Evolutionary conservation across 2,797 vertebrate species (phyloP), one percentile per base, ranked within the genome.

Genomic region (Onychomys arenicola): DNA sequence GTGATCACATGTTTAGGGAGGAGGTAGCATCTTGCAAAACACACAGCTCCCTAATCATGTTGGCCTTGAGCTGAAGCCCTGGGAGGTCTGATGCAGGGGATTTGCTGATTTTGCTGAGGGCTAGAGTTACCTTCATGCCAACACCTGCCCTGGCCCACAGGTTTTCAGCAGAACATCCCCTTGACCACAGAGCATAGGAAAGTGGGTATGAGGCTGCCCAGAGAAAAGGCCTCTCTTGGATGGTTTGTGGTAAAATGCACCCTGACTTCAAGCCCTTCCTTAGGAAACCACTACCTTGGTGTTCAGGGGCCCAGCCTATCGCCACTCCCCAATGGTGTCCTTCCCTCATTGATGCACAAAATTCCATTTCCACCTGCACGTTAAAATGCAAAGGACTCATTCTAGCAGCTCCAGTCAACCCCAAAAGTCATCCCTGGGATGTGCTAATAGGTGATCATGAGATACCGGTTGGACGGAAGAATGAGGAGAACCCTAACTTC

Each of bases 1-100:
- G 6, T 3, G 25, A 46, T 95, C 67, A 65, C 43, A 34, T 82
- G 7, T 7, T 65, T 0, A 16, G 52, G 90, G 87, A n/a, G 23
- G 75, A 9, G 40, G 85, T 21, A 37, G 32, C 14, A 2, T 23
- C 23, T 11, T 37, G 4, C 5, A 78, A 96, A 89, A 2, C 77
- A 78, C 7, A 92, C 52, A 76, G 94, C 55, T 19, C 83, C 34
- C 92, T 93, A 73, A 77, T 69, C 61, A 61, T 76, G 57, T n/a
- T 84, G 43, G 43, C 55, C 83, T 52, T 77, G 90, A 93, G 21
- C 88, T 14, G 81, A 82, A 37, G 14, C 17, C 78, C 91, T 57
- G 6, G 19, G 89, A 83, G 29, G 73, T 94, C 95, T 92, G 55
- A 63, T 9, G 46, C n/a, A 67, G 27, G 6, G 92, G 78, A 87